Base-by-base conservation (phyloP, 2,888 invertebrate genomes). In the Camptogramma bilineatum region DNA sequence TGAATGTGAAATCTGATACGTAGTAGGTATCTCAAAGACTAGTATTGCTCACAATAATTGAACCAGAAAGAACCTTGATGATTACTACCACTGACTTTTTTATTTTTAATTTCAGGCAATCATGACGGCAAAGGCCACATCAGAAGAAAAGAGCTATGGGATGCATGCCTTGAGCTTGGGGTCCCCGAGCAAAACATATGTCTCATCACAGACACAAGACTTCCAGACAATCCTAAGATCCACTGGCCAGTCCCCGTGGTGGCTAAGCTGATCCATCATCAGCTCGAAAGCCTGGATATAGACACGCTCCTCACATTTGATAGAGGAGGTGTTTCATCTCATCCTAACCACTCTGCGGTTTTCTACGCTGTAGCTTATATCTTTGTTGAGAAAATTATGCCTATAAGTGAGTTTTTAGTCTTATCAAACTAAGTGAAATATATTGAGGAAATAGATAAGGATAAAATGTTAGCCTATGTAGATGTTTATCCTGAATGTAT, bases 221-320 rank as follows among this genome's bases (percentile, higher is more conserved):
- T 98, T 78, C 96, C 95, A 59, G 98, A 98, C 86, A 94, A 96
- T 80, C 97, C 96, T 34, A 94, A 94, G 71, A 90, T 93, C n/a
- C 94, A 95, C 64, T 99, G 98, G 98, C 82, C 95, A 93, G 82
- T 94, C 2, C 83, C 87, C 0, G 86, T 93, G 3, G 77, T 92
- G 63, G 88, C 93, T n/a, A 91, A 91, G 62, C 71, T 93, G 53
- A 82, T 93, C 64, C 85, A 87, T 31, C 90, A 90, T 69, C 94
- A 96, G 64, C 88, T 98, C 44, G 96, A 97, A 85, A 93, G 94
- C 62, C 94, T 97, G 76, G 95, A 95, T 77, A 96, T 98, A 79
- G 96, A 97, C 80, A 96, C 97, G 1, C 93, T 99, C 57, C 95
- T 99, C 59, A 98, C 99, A 16, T 99, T 99, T 93, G 99, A 99